Base-by-base conservation (phyloP, 2,888 invertebrate genomes). In the Drosophila flavopinicola region DNA sequence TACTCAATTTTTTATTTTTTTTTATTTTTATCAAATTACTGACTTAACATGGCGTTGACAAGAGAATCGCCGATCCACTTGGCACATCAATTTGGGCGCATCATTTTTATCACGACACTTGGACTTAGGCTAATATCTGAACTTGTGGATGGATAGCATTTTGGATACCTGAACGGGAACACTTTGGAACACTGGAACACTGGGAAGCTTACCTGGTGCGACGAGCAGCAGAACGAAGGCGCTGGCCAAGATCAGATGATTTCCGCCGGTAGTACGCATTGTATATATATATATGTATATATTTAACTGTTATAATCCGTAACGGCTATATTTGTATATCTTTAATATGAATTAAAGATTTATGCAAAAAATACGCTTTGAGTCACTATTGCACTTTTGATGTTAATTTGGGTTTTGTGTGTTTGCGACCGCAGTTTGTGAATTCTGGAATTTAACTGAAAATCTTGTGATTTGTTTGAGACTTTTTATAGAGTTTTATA, bases 361-460 rank as follows among this genome's bases (percentile, higher is more conserved):
- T 60, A 60, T 51, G 37, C 15, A 49, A 38, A 64, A 48, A 10
- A 32, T 4, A 17, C 17, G n/a, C 5, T 30, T 41, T 7, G 6
- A 20, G 1, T 42, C 35, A 58, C 24, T 30, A n/a, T n/a, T 44
- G 60, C 47, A 38, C 47, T 33, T 33, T 24, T 17, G n/a, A n/a
- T 27, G 10, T 15, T 1, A n/a, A n/a, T 3, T 6, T 15, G 25
- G 5, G 1, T 1, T 27, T 27, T 24, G 37, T 32, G 3, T 37
- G 30, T 45, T 47, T 47, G 66, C 77, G 70, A 87, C 88, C 82
- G 88, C 78, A 71, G 75, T 76, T 87, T 79, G 72, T 76, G 76
- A 86, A 85, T 88, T 89, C 85, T 52, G 72, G 84, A 86, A 83
- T 77, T 88, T 80, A 88, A 90, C 89, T 89, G 88, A 86, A 89